These are phyloP conservation scores for Himalopsyche anomala DNA, from an alignment of 2,888 invertebrate species.

Conservation along the genomic window DNA sequence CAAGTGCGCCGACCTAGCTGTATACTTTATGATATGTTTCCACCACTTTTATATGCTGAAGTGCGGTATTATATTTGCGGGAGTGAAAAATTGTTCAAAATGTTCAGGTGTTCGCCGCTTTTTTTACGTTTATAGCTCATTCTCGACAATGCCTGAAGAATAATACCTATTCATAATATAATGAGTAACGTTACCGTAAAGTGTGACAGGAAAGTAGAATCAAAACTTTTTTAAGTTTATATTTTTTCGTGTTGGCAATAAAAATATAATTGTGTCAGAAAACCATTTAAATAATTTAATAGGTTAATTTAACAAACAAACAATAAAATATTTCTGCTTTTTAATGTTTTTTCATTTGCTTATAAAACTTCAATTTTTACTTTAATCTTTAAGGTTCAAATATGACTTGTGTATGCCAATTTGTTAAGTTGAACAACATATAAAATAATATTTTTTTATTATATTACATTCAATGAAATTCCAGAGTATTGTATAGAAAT, in stretches of 20 bases:
- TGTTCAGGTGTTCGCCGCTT: conserved; percentile 49
- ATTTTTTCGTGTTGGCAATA: background rate
- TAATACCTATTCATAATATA: conserved; percentile 36
- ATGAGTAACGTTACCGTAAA: conserved; percentile 45
- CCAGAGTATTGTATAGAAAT: too few relatives aligned
- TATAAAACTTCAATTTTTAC: too few relatives aligned
- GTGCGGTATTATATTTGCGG: conserved; percentile 55
- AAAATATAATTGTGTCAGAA: too few relatives aligned
- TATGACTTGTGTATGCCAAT: too few relatives aligned
- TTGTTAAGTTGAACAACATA: too few relatives aligned
- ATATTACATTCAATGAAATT: too few relatives aligned
- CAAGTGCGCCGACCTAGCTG: conserved; percentile 19
- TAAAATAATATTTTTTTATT: too few relatives aligned
- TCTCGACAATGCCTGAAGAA: conserved; percentile 38
- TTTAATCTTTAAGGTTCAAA: too few relatives aligned
- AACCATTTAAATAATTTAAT: too few relatives aligned
- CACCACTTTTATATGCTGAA: conserved; percentile 50
- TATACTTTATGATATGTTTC: conserved; percentile 59
- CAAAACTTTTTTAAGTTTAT: background rate
- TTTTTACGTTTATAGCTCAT: conserved; percentile 48
- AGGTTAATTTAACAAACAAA: too few relatives aligned
- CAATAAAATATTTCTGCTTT: too few relatives aligned
- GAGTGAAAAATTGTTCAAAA: conserved; percentile 56
- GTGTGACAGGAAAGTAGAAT: conserved; percentile 8
- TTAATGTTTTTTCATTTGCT: too few relatives aligned